Percentiles rank a stretch among this genome's conserved stretches.
Conservation (phyloP, 2,888 invertebrate species). For the Baccha elongata region DNA sequence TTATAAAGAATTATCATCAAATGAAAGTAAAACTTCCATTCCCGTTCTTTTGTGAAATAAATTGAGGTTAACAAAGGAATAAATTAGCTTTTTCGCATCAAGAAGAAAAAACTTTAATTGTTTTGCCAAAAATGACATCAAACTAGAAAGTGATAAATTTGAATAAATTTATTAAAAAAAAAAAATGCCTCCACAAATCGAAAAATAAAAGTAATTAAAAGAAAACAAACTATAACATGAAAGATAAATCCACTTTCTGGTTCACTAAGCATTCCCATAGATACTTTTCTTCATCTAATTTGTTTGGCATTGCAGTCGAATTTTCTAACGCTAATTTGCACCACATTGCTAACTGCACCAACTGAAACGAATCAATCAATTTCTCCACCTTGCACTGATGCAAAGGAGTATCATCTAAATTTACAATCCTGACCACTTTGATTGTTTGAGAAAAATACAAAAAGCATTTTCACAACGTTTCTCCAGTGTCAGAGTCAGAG, state of each 20-base stretch:
- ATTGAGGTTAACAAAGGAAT: conserved; percentile 4
- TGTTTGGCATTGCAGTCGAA: background rate
- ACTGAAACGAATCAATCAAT: conserved; percentile 60
- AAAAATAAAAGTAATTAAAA: conserved; percentile 20
- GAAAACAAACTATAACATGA: background rate
- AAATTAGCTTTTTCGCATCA: conserved; percentile 2
- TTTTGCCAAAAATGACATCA: conserved; percentile 16
- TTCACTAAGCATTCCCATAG: conserved; percentile 9
- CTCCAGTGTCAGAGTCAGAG: conserved; percentile 11
- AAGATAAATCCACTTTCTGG: conserved; percentile 23
- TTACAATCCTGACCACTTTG: conserved; percentile 38
- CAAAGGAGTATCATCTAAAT: background rate
- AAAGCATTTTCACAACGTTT: conserved; percentile 54
- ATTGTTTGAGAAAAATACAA: conserved; percentile 70
- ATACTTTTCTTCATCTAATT: background rate
- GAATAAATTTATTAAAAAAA: conserved; percentile 3
- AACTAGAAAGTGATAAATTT: conserved; percentile 19
- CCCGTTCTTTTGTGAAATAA: background rate
- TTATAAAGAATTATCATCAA: background rate
- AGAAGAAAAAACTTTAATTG: background rate
- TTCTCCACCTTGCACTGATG: conserved; percentile 24
- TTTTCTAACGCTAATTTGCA: conserved; percentile 35
- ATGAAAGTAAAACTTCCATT: conserved; percentile 15
- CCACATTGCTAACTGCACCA: conserved; percentile 9
- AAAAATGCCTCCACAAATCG: background rate